These are phyloP conservation scores for Tautogolabrus adspersus DNA, from an alignment of 2,113 vertebrate genomes.

Conservation along the genomic window DNA sequence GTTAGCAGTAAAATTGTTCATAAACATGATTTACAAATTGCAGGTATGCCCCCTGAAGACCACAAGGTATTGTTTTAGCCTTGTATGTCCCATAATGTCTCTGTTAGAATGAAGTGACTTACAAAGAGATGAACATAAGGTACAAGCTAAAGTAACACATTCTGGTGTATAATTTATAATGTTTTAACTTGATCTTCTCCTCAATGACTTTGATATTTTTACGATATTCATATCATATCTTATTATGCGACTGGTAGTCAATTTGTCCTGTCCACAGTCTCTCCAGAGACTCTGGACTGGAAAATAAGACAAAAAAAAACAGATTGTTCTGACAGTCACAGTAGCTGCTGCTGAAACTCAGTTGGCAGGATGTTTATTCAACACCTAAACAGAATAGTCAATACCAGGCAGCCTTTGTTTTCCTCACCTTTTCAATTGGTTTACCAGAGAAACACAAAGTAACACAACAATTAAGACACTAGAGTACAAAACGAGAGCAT, in stretches of 20 bases:
- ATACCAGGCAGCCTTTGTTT: background rate
- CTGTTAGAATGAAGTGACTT: too few relatives aligned
- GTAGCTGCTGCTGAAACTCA: background rate
- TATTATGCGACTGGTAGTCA: background rate
- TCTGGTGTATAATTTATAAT: too few relatives aligned
- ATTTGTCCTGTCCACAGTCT: background rate
- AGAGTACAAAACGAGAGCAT: background rate
- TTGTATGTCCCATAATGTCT: too few relatives aligned
- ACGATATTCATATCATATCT: too few relatives aligned
- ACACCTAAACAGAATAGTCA: background rate
- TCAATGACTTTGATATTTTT: too few relatives aligned
- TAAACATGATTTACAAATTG: too few relatives aligned
- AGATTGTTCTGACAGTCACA: conserved; percentile 5
- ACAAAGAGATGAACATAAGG: too few relatives aligned
- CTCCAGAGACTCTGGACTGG: background rate
- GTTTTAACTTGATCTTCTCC: too few relatives aligned
- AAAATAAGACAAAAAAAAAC: background rate
- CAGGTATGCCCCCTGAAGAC: too few relatives aligned
- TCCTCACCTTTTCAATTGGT: background rate
- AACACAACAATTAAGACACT: background rate
- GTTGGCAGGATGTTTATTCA: background rate
- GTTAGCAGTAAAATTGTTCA: too few relatives aligned
- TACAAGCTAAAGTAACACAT: too few relatives aligned
- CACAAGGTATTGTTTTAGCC: too few relatives aligned
- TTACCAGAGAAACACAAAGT: background rate